Conservation (phyloP, 2,888 invertebrate species). For the Bimastos eiseni region DNA sequence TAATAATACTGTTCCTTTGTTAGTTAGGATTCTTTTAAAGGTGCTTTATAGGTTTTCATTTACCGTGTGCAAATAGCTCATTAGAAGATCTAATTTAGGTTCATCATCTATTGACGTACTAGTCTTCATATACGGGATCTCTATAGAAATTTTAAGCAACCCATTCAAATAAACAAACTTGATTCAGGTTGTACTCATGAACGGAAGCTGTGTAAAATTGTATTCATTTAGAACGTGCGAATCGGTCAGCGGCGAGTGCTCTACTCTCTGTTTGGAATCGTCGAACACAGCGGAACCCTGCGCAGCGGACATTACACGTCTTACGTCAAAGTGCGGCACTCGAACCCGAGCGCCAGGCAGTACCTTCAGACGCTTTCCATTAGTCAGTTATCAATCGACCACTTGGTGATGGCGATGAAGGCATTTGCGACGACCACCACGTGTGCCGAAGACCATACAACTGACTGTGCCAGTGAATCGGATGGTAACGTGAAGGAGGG, state of each 20-base stretch:
- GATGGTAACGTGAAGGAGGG: neutral
- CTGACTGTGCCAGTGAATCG: neutral
- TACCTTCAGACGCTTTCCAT: slow-evolving; percentile 37
- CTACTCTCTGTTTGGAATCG: slow-evolving; percentile 90
- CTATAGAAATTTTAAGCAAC: neutral
- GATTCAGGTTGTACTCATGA: neutral
- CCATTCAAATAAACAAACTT: neutral
- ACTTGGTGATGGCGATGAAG: slow-evolving; percentile 29
- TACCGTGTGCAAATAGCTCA: neutral
- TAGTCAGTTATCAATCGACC: slow-evolving; percentile 25
- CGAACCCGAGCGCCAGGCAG: slow-evolving; percentile 34
- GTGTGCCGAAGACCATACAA: neutral
- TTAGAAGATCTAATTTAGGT: neutral
- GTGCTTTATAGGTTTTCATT: neutral
- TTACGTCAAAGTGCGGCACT: slow-evolving; percentile 78
- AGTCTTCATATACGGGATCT: neutral
- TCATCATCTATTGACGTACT: neutral
- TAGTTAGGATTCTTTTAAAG: neutral
- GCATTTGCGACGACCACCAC: neutral
- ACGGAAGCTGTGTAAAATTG: neutral
- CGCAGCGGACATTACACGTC: slow-evolving; percentile 90
- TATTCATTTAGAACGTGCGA: slow-evolving; percentile 52
- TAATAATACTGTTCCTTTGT: neutral
- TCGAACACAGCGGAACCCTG: slow-evolving; percentile 89
- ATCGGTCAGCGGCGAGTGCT: slow-evolving; percentile 71